Evolutionary conservation across 2,797 vertebrate species (phyloP), one percentile per base, ranked within the genome.

Genomic region (Spondyliosoma cantharus): DNA sequence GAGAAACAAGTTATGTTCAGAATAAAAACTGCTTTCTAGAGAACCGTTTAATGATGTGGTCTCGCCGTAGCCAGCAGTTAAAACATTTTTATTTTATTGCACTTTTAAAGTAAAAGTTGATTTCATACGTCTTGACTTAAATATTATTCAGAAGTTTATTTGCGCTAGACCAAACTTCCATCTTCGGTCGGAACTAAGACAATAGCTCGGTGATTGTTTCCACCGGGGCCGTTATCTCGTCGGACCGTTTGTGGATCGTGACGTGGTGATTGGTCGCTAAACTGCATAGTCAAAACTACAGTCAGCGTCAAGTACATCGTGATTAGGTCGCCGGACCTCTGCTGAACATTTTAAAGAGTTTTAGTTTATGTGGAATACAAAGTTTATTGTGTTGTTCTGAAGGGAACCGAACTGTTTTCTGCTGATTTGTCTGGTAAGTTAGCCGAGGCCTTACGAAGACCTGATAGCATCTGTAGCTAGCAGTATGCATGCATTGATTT

Each of bases 221-320:
- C 52, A 8, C 25, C 81, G 75, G 88, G 77, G 4, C 24, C 3
- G 6, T 42, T 81, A 61, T 65, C 19, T 7, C 0, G 49, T 25
- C 15, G 91, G 64, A 89, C 87, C 37, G 42, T 12, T 3, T 11
- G 2, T 1, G 71, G 80, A 74, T 85, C 74, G 85, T 94, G 93
- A 94, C 93, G 93, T 93, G 91, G 91, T 91, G 81, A 88, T 83
- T 90, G 87, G 87, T 76, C 64, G 65, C 50, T 57, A 20, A 80
- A 53, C 71, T 72, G 43, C 29, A 56, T 65, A 6, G 68, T 53
- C 25, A n/a, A 49, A 57, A 81, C 65, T 71, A 46, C 11, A 73
- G 45, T 71, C 61, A 25, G 32, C 66, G 5, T 17, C 15, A 42
- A 59, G 25, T 62, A 5, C 5, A 2, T 4, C 20, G 58, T 29